phyloP scores from a whole-genome alignment of 2,113 vertebrate species.

The Nothocercus nigrocapillus region DNA sequence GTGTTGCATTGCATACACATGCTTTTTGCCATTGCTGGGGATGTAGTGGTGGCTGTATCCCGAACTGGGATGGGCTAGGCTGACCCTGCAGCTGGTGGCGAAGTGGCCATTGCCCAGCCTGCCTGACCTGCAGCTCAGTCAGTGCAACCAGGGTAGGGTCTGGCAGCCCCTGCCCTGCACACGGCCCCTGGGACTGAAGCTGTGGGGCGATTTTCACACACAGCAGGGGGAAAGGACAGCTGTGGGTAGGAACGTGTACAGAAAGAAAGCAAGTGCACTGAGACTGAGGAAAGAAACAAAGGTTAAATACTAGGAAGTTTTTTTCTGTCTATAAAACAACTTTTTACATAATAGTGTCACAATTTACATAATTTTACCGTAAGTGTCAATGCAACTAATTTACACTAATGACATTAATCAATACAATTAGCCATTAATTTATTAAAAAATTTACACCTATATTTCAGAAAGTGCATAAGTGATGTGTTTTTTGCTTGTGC shows the following conservation, averaged over 20 bases:
- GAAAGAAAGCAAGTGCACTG: fast-evolving
- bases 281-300: neutral
- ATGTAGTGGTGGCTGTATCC: neutral
- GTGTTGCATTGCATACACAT: neutral
- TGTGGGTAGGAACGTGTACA: neutral
- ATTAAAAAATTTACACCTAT: neutral
- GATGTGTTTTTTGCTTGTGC: neutral
- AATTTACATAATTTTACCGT: neutral
- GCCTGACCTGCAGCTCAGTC: neutral
- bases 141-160: fast-evolving
- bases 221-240: neutral
- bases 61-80: neutral
- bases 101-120: neutral
- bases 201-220: neutral
- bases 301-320: neutral
- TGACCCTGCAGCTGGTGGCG: fast-evolving
- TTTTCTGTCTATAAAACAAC: fast-evolving
- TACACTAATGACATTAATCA: neutral
- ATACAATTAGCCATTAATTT: neutral
- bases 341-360: neutral
- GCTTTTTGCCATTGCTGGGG: neutral
- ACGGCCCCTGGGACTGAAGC: fast-evolving
- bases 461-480: neutral
- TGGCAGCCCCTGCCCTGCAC: fast-evolving
- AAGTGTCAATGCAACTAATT: neutral